Evolutionary conservation across 2,113 vertebrate species (phyloP).

Genomic region (Vanacampus margaritifer): DNA sequence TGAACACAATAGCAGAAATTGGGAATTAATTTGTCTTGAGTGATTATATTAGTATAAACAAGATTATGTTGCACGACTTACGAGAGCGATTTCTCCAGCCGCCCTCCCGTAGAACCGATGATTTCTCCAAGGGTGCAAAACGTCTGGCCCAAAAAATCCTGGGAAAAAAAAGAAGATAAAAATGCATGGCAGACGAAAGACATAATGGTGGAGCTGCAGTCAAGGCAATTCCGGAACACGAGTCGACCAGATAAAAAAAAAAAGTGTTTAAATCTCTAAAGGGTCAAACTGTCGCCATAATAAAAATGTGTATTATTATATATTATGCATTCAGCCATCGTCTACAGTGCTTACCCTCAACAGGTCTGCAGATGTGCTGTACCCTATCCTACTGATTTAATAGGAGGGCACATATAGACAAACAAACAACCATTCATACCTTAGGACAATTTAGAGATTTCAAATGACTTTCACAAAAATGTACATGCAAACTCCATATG

Average conservation of each 20-base stretch:
- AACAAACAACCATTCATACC: too few species aligned
- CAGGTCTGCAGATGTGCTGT: background rate
- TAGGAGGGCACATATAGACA: background rate
- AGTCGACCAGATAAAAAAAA: background rate
- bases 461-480: too few species aligned
- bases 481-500: too few species aligned
- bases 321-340: background rate
- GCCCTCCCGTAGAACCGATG: slow-evolving; percentile 73
- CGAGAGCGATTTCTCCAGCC: slow-evolving; percentile 73
- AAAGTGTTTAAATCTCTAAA: background rate
- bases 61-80: slow-evolving; percentile 53
- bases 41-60: slow-evolving; percentile 8
- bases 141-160: slow-evolving; percentile 79
- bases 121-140: slow-evolving; percentile 80
- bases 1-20: slow-evolving; percentile 14
- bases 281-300: background rate
- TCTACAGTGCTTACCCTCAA: background rate
- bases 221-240: background rate
- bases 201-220: background rate
- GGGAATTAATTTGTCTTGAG: background rate
- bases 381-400: background rate
- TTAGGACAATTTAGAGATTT: too few species aligned
- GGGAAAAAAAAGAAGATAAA: background rate
- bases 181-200: background rate
- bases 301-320: background rate